Conservation (phyloP, 2,888 invertebrate genomes). For the Arge pagana region DNA sequence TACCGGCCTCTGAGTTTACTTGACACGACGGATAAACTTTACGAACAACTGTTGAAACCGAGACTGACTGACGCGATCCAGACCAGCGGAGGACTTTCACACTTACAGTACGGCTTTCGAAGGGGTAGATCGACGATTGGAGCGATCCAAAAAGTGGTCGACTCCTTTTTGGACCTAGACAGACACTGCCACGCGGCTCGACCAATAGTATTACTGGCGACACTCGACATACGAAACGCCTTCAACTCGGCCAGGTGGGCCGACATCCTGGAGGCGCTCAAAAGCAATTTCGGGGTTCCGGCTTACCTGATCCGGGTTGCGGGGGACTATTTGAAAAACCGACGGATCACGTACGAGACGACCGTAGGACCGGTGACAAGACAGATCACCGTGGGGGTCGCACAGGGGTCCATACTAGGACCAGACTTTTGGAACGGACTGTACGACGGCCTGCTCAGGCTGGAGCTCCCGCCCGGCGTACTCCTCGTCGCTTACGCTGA, state of each 20-base stretch:
- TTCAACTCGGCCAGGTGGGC: conserved; percentile 28
- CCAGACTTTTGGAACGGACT: conserved; percentile 34
- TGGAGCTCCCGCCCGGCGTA: conserved; percentile 24
- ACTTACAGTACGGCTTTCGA: conserved; percentile 30
- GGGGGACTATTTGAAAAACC: conserved; percentile 26
- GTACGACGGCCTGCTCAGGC: conserved; percentile 27
- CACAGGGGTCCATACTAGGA: conserved; percentile 31
- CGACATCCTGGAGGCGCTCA: conserved; percentile 27
- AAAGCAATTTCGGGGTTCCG: conserved; percentile 22
- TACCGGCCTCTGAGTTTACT: conserved; percentile 38
- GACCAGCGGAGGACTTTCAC: conserved; percentile 21
- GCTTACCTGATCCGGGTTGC: conserved; percentile 24
- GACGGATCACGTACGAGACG: conserved; percentile 28
- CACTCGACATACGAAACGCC: conserved; percentile 26
- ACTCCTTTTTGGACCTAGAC: conserved; percentile 6
- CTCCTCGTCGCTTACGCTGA: conserved; percentile 29
- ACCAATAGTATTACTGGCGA: conserved; percentile 26
- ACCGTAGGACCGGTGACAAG: conserved; percentile 21
- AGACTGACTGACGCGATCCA: conserved; percentile 27
- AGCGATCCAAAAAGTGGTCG: conserved; percentile 24
- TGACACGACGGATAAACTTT: conserved; percentile 33
- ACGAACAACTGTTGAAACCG: conserved; percentile 36
- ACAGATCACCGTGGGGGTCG: conserved; percentile 27
- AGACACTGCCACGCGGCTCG: conserved; percentile 13
- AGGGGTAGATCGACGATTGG: conserved; percentile 28